Percentiles rank a stretch among this genome's conserved stretches.
These are phyloP conservation scores for Entosphenus tridentatus DNA, from an alignment of 2,113 vertebrate genomes.

Conservation along the genomic window DNA sequence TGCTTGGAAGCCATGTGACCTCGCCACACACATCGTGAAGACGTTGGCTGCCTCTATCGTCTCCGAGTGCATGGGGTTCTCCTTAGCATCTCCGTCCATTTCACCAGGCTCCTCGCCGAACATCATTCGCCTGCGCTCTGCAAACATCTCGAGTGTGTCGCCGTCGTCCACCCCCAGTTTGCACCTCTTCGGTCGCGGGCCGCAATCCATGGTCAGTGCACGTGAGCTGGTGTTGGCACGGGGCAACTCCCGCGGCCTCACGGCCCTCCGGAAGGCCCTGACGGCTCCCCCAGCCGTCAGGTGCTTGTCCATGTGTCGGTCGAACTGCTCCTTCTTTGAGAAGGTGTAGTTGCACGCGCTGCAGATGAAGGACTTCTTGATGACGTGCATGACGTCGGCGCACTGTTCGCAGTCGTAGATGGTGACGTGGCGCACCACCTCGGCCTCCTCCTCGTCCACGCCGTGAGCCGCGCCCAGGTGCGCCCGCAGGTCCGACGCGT, in stretches of 20 bases:
- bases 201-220: too few species aligned
- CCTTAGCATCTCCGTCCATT: too few species aligned
- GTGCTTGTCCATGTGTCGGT: conserved; percentile 94
- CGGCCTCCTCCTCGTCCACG: conserved; percentile 28
- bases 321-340: conserved; percentile 86
- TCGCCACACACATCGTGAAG: too few species aligned
- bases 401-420: conserved; percentile 84
- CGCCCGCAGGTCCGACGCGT: conserved; percentile 44
- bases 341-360: conserved; percentile 97
- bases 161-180: too few species aligned
- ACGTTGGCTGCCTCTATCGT: too few species aligned
- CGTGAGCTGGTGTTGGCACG: too few species aligned
- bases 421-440: conserved; percentile 66
- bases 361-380: conserved; percentile 86
- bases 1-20: too few species aligned
- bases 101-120: too few species aligned
- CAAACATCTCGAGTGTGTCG: too few species aligned
- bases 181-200: too few species aligned
- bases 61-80: too few species aligned
- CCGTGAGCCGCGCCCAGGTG: conserved; percentile 50
- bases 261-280: conserved; percentile 56
- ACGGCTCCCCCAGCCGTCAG: conserved; percentile 42
- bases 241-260: conserved; percentile 25
- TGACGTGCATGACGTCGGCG: conserved; percentile 77
- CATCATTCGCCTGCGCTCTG: too few species aligned